Evolutionary conservation across 1,140 invertebrate genomes (phyloP), one percentile per base, ranked within the genome.

Genomic region (Chionoecetes opilio): DNA sequence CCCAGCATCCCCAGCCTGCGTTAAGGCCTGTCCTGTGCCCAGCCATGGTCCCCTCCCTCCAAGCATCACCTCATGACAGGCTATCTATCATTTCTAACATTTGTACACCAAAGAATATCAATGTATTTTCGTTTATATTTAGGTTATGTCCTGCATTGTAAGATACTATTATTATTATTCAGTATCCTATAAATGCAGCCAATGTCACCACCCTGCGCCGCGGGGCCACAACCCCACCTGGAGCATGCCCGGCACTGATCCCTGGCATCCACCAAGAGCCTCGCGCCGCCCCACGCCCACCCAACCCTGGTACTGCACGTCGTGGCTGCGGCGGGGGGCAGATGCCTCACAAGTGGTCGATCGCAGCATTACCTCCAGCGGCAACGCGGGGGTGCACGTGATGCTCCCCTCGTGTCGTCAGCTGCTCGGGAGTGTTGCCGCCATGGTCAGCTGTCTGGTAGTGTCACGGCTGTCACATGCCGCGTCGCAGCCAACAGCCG

Each of bases 151-250:
- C 84, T 93, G 92, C 82, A 93, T 93, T 93, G 41, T 93, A 93
- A 32, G 82, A 53, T 93, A 75, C 21, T 17, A 75, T 75, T 21
- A 75, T 75, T 21, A 93, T 93, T 93, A 32, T n/a, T 14, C 34
- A 86, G 92, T 93, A 93, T 93, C 92, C 32, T 86, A 93, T 93
- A 93, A 93, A 93, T 93, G 92, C 82, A 93, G 85, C 32, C 29
- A 85, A 35, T 86, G 29, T 86, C 63, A n/a, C 26, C 21, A 75
- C 41, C 41, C 63, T 53, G 63, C 63, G n/a, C 63, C 63, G 26
- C 63, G 63, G 26, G 21, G 21, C 63, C 5, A 26, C 21, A n/a
- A 17, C 21, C 63, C 21, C 5, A 26, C 63, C 63, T 75, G 63
- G 63, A 75, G 63, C 21, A 75, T 17, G n/a, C 63, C 21, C 63